Evolutionary conservation across 1,140 invertebrate genomes (phyloP).

Genomic region (Anastatus disparis): DNA sequence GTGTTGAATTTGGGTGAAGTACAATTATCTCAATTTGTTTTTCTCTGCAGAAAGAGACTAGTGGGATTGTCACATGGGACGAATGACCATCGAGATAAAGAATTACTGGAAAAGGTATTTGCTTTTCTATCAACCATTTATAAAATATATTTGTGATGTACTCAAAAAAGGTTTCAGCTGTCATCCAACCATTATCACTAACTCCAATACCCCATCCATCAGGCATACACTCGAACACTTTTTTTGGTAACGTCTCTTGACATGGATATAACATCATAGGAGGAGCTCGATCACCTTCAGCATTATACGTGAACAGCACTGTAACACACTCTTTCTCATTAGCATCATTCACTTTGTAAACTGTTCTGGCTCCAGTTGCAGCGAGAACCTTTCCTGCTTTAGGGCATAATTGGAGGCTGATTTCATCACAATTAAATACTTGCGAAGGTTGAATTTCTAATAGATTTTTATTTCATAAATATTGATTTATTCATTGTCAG

Average conservation of each 20-base stretch:
- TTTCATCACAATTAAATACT: conserved; percentile 47
- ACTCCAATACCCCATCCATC: conserved; percentile 48
- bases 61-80: background rate
- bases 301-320: conserved; percentile 50
- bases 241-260: conserved; percentile 44
- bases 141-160: conserved; percentile 15
- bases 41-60: too few species aligned
- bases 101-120: background rate
- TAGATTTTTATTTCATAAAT: conserved; percentile 30
- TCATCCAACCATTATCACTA: conserved; percentile 41
- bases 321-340: conserved; percentile 55
- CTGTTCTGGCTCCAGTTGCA: conserved; percentile 49
- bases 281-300: conserved; percentile 48
- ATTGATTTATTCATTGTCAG: too few species aligned
- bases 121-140: background rate
- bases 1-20: too few species aligned
- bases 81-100: conserved; percentile 2
- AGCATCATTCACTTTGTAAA: conserved; percentile 45
- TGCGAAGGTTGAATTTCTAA: conserved; percentile 27
- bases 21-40: too few species aligned
- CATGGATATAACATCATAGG: conserved; percentile 57
- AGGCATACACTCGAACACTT: conserved; percentile 47
- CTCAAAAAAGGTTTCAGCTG: too few species aligned
- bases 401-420: conserved; percentile 44
- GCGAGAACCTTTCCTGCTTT: conserved; percentile 49